These are phyloP conservation scores for Peromyscus maniculatus DNA, from an alignment of 2,113 vertebrate species.

Conservation along the genomic window DNA sequence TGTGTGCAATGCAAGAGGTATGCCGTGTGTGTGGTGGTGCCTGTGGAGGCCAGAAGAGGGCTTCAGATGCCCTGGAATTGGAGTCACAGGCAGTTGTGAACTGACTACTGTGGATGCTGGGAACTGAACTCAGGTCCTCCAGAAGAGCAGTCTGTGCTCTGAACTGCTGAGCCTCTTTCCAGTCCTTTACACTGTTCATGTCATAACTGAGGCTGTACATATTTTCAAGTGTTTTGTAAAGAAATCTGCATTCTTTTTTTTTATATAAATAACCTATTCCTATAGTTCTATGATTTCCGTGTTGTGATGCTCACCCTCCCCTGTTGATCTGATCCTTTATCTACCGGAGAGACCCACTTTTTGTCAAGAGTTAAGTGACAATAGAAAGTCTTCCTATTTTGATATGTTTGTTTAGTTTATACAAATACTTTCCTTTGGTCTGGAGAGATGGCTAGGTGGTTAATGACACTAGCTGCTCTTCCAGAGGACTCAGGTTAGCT, in stretches of 20 bases:
- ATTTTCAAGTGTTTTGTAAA: slow-evolving; percentile 12
- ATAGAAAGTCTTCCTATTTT: background rate
- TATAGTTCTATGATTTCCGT: background rate
- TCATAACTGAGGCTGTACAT: background rate
- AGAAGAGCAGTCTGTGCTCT: background rate
- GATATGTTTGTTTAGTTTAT: background rate
- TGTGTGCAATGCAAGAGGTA: background rate
- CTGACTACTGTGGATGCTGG: background rate
- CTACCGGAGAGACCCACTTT: background rate
- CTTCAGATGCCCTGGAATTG: background rate
- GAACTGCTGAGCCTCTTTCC: background rate
- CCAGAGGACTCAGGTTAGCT: background rate
- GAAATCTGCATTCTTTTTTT: background rate
- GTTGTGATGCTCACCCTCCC: background rate
- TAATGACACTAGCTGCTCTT: background rate
- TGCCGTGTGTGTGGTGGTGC: background rate
- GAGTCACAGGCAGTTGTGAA: background rate
- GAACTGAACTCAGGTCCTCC: background rate
- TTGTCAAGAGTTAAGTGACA: background rate
- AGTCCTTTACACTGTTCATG: background rate
- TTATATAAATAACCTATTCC: background rate
- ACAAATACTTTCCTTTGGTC: background rate
- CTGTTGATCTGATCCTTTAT: background rate
- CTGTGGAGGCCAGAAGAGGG: background rate
- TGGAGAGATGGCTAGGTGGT: background rate